Evolutionary conservation across 2,797 vertebrate species (phyloP).

Genomic region (Syngnathus acus): DNA sequence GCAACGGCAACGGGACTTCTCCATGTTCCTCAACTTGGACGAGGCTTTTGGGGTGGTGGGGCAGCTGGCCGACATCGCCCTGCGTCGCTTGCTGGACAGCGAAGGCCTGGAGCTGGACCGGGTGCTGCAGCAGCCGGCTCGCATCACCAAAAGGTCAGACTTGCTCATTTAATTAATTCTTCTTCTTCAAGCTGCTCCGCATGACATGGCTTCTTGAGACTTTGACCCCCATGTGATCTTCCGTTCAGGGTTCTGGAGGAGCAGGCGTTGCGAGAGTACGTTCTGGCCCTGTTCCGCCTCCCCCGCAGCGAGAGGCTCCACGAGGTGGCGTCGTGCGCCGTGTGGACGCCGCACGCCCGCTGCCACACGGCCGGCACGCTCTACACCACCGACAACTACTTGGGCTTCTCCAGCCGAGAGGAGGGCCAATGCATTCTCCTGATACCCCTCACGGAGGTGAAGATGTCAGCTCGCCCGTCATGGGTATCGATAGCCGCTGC

Average conservation of each 20-base stretch:
- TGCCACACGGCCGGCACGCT: constrained; percentile 84
- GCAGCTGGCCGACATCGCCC: constrained; percentile 88
- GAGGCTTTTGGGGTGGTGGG: constrained; percentile 84
- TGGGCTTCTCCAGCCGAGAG: constrained; percentile 89
- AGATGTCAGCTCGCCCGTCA: background rate
- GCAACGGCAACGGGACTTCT: constrained; percentile 85
- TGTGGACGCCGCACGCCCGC: constrained; percentile 91
- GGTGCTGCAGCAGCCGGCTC: constrained; percentile 80
- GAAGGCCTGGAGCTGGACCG: constrained; percentile 86
- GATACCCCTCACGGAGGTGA: constrained; percentile 85
- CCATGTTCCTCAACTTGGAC: constrained; percentile 86
- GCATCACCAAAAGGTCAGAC: constrained; percentile 86
- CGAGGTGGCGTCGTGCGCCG: constrained; percentile 76
- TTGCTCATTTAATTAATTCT: background rate
- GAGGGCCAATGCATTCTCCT: constrained; percentile 81
- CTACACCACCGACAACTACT: constrained; percentile 82
- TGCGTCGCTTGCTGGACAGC: constrained; percentile 88
- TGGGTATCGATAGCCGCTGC: background rate
- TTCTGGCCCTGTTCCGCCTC: constrained; percentile 86
- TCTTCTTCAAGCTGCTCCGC: too few species aligned
- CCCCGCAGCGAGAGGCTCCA: constrained; percentile 79
- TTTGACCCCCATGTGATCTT: background rate
- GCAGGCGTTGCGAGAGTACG: constrained; percentile 84
- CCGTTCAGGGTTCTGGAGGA: constrained; percentile 81
- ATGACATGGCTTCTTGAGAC: background rate